These are phyloP conservation scores for Phyllostomus hastatus DNA, from an alignment of 2,113 vertebrate species.

Conservation along the genomic window DNA sequence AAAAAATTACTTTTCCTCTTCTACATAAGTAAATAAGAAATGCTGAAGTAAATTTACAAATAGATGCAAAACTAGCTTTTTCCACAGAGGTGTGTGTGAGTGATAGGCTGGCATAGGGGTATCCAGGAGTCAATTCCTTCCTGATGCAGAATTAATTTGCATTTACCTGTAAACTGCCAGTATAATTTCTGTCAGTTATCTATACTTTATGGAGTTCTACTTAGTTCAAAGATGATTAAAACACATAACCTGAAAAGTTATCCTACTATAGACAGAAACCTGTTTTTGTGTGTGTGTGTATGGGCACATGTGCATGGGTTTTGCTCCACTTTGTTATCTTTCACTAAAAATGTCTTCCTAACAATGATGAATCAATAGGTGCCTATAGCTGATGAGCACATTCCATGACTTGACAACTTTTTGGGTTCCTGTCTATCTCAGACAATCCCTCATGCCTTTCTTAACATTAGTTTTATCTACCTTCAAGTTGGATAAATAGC, in stretches of 20 bases:
- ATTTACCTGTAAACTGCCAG: background rate
- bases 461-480: background rate
- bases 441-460: background rate
- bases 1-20: background rate
- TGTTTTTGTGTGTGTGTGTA: background rate
- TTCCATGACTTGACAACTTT: too few relatives aligned
- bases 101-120: rapidly evolving
- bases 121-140: background rate
- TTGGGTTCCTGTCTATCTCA: too few relatives aligned
- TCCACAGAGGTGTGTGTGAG: background rate
- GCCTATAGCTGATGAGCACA: background rate
- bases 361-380: background rate
- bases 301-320: background rate
- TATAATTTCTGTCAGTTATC: background rate
- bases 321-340: background rate
- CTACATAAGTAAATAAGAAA: background rate
- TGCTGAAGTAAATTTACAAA: background rate
- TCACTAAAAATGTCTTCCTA: background rate
- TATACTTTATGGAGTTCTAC: rapidly evolving
- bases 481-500: background rate
- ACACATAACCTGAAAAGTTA: background rate
- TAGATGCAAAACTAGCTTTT: background rate
- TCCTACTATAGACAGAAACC: background rate
- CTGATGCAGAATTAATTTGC: background rate
- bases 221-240: background rate